Evolutionary conservation across 2,113 vertebrate genomes (phyloP), one percentile per base, ranked within the genome.

Genomic region (Candoia aspera): DNA sequence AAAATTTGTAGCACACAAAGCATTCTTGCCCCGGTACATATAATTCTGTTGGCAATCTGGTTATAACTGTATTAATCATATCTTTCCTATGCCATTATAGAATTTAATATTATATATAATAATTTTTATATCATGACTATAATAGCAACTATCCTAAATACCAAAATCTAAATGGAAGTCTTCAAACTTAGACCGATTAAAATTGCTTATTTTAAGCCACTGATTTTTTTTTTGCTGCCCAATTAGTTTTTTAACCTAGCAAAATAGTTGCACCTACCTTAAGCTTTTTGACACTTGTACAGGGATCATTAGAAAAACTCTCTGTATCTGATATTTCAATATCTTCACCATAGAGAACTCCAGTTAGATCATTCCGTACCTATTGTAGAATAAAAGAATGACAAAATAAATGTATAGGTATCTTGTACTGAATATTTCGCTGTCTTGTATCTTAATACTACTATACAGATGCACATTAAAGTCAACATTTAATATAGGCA

Each of bases 301-400:
- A 99, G 73, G 99, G 99, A 95, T 99, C 99, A 12, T 99, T 99
- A 95, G 99, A 99, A 97, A 99, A 99, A 96, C 99, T 99, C 96
- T 99, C 99, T 0, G 99, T 99, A 89, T 99, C 99, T 2, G 99
- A 99, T 87, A 99, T 99, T 96, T 99, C 98, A 1, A 99, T 99
- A 96, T 99, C 98, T 92, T 98, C 99, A 19, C 98, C 99, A 91
- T 99, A 99, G 85, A 99, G 98, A 96, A 99, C 99, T 0, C 95
- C 98, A 1, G 99, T 99, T 95, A 99, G 98, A 97, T 99, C 99
- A 49, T 99, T 99, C 96, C 99, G 99, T 97, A 99, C 99, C 99
- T 99, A 97, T 93, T 59, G 93, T 64, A 93, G 97, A 91, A 95
- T 92, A 55, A 96, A 90, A 97, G 95, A 96, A 89, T 92, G 83